Base-by-base conservation (phyloP, 2,888 invertebrate genomes). In the Hydrotaea diabolus region DNA sequence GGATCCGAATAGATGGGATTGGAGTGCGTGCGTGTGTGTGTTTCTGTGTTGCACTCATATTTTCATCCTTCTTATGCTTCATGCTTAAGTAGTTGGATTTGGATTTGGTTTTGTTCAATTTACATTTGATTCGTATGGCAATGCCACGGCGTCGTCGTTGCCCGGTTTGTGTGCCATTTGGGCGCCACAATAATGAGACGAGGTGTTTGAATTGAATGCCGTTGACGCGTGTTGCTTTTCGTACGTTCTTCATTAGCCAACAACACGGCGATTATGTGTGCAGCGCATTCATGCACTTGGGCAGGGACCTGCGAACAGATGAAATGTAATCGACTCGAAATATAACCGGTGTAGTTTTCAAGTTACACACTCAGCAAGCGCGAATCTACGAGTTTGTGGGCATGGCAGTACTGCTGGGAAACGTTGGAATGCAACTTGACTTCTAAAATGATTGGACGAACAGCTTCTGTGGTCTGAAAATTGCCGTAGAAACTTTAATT, bases 141-240 rank as follows among this genome's bases (percentile, higher is more conserved):
- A 75, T 78, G 74, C 3, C 31, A 31, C 7, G 31, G 31, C 53
- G 71, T 19, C 71, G 31, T 72, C 64, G 53, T n/a, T 23, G 21
- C 5, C 43, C 4, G 59, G 66, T 31, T 11, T 9, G 15, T 69
- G 64, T 82, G 62, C 77, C 79, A 82, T 82, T 85, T 79, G 57
- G 85, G 85, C 85, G 85, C 85, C 85, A 79, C 66, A 76, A 80
- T 85, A 80, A 82, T 80, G 79, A 85, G 77, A 77, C 73, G 74
- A 85, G 85, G 85, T 85, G 85, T 85, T 85, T 85, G 85, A 73
- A 79, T 85, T 85, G 85, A 85, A 85, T 82, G 85, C 69, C 76
- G 82, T 82, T 85, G 85, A 31, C 31, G 82, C 85, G 85, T 85
- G 85, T 85, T 81, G 78, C 15, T 31, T 15, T 69, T 31, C 31